Percentiles rank a stretch among this genome's conserved stretches.
These are phyloP conservation scores for Paramormyrops hopkinsi DNA, from an alignment of 2,797 vertebrate species.

Conservation along the genomic window DNA sequence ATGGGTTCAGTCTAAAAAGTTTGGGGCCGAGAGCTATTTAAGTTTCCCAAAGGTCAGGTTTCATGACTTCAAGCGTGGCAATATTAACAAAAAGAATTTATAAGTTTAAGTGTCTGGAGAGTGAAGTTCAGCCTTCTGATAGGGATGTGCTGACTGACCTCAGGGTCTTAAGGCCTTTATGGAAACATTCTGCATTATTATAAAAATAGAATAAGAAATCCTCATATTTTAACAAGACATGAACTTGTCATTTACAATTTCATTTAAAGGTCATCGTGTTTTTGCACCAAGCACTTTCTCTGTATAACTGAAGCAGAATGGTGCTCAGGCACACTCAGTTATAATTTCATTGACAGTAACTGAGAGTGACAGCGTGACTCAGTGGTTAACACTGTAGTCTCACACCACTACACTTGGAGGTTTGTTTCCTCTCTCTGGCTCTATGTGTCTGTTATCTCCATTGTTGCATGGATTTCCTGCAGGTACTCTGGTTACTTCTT, in stretches of 20 bases:
- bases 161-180: background rate
- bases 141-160: background rate
- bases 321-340: background rate
- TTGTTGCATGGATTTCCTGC: background rate
- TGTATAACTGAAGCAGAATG: background rate
- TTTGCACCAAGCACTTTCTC: background rate
- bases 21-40: slow-evolving; percentile 16
- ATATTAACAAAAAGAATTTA: slow-evolving; percentile 23
- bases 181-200: background rate
- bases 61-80: slow-evolving; percentile 14
- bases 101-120: slow-evolving; percentile 20
- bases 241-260: background rate
- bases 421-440: background rate
- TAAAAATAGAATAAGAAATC: background rate
- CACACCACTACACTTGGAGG: background rate
- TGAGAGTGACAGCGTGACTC: background rate
- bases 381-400: background rate
- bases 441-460: background rate
- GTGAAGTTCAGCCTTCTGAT: background rate
- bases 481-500: background rate
- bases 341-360: background rate
- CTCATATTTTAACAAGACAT: background rate
- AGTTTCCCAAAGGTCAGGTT: slow-evolving; percentile 21
- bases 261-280: background rate
- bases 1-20: slow-evolving; percentile 16